A percentile compares a stretch with the other conserved stretches of the same genome.
Conservation (phyloP, 2,888 invertebrate genomes). For the Drosophila parthenogenetica region DNA sequence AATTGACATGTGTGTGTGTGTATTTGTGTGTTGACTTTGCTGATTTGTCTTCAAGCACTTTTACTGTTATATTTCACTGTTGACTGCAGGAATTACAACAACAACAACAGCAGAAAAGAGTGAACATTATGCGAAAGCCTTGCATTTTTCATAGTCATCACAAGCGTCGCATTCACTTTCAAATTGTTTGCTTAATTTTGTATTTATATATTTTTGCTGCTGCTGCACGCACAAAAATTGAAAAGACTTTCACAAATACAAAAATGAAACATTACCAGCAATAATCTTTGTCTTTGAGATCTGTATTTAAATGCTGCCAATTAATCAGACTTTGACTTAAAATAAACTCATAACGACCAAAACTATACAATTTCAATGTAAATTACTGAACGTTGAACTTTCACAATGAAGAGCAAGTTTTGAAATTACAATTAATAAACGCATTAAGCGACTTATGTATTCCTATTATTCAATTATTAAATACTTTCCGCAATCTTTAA, state of each 20-base stretch:
- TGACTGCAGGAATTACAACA: constrained; percentile 38
- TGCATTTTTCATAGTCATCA: constrained; percentile 34
- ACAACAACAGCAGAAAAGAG: neutral
- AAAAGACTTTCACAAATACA: constrained; percentile 55
- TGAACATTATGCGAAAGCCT: constrained; percentile 10
- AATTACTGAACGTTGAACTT: constrained; percentile 47
- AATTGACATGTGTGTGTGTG: constrained; percentile 27
- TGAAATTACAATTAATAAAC: constrained; percentile 37
- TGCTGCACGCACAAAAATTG: constrained; percentile 40
- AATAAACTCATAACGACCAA: constrained; percentile 10
- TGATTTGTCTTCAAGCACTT: constrained; percentile 67
- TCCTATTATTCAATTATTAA: constrained; percentile 40
- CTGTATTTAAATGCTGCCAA: constrained; percentile 65
- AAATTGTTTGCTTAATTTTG: constrained; percentile 41
- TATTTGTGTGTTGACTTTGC: constrained; percentile 61
- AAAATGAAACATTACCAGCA: constrained; percentile 17
- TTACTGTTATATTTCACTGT: constrained; percentile 63
- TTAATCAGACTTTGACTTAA: constrained; percentile 47
- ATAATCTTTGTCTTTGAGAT: constrained; percentile 38
- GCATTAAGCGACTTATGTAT: constrained; percentile 26
- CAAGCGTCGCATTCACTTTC: constrained; percentile 49
- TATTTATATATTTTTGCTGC: neutral
- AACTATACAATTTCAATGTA: constrained; percentile 39
- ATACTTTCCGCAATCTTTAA: constrained; percentile 29
- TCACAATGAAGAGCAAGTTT: constrained; percentile 48